These are phyloP conservation scores for Pocillopora meandrina DNA, from an alignment of 92 coral and sea anemone genomes.

Conservation along the genomic window DNA sequence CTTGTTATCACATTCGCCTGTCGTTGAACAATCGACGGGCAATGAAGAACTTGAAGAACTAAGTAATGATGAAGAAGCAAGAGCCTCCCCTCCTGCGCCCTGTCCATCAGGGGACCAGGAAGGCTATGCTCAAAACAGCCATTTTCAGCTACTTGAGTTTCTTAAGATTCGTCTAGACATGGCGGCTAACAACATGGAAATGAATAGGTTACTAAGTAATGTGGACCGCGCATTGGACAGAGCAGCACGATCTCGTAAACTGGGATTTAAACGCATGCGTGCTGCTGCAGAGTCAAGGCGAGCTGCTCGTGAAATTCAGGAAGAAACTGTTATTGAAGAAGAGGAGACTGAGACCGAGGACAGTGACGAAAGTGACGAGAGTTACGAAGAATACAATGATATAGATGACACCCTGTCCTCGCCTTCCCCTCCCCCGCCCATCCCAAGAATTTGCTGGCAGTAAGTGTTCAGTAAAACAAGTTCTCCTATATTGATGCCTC, in stretches of 20 bases:
- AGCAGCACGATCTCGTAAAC: slow-evolving; percentile 25
- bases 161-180: slow-evolving; percentile 41
- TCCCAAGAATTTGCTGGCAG: slow-evolving; percentile 44
- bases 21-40: neutral
- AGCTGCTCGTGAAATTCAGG: neutral
- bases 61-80: neutral
- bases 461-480: neutral
- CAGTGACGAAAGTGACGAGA: slow-evolving; percentile 1
- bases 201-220: slow-evolving; percentile 31
- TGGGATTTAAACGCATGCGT: slow-evolving; percentile 20
- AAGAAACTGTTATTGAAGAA: neutral
- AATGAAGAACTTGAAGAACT: neutral
- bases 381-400: slow-evolving; percentile 6
- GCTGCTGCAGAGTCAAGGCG: slow-evolving; percentile 31
- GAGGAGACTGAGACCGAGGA: neutral
- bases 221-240: slow-evolving; percentile 36
- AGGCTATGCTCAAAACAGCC: neutral
- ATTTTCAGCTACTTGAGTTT: slow-evolving; percentile 28
- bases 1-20: neutral
- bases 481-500: neutral
- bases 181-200: slow-evolving; percentile 47
- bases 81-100: neutral
- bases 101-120: neutral
- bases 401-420: too few species aligned
- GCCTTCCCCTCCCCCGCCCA: slow-evolving; percentile 13